These are phyloP conservation scores for Rallus crepitans DNA, from an alignment of 2,797 vertebrate species.

Conservation along the genomic window DNA sequence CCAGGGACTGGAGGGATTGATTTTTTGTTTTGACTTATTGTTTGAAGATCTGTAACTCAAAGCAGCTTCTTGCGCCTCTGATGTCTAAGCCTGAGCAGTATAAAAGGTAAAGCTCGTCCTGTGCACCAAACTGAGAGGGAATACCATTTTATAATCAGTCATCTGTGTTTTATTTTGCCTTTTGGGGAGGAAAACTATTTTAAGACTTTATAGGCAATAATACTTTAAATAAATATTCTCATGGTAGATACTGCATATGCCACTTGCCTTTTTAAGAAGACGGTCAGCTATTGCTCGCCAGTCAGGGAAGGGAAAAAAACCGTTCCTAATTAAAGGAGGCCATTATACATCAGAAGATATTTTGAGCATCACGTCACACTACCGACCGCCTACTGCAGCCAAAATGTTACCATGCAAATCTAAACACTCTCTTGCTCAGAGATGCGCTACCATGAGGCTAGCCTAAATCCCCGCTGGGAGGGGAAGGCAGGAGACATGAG, in stretches of 20 bases:
- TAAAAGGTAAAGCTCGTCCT: constrained; percentile 91
- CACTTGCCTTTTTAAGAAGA: constrained; percentile 33
- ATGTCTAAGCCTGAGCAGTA: constrained; percentile 90
- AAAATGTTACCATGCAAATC: constrained; percentile 59
- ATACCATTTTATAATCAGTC: constrained; percentile 77
- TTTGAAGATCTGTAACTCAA: constrained; percentile 97
- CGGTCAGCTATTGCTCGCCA: not conserved
- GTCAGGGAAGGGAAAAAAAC: not conserved
- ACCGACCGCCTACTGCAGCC: constrained; percentile 23
- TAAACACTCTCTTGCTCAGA: not conserved
- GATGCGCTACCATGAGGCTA: constrained; percentile 4
- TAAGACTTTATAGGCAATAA: constrained; percentile 73
- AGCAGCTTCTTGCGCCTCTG: constrained; percentile 91
- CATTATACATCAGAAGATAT: constrained; percentile 56
- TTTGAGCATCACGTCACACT: constrained; percentile 60
- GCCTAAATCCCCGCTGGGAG: constrained; percentile 13
- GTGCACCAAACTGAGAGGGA: constrained; percentile 75
- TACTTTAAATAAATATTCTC: constrained; percentile 70
- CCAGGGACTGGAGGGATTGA: constrained; percentile 88
- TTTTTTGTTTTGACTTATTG: constrained; percentile 97
- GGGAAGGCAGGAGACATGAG: not conserved
- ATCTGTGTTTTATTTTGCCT: constrained; percentile 78
- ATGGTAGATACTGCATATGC: not conserved
- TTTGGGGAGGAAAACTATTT: constrained; percentile 69
- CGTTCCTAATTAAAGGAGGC: constrained; percentile 67